phyloP scores from a whole-genome alignment of 2,113 vertebrate genomes.

The Fregetta grallaria region DNA sequence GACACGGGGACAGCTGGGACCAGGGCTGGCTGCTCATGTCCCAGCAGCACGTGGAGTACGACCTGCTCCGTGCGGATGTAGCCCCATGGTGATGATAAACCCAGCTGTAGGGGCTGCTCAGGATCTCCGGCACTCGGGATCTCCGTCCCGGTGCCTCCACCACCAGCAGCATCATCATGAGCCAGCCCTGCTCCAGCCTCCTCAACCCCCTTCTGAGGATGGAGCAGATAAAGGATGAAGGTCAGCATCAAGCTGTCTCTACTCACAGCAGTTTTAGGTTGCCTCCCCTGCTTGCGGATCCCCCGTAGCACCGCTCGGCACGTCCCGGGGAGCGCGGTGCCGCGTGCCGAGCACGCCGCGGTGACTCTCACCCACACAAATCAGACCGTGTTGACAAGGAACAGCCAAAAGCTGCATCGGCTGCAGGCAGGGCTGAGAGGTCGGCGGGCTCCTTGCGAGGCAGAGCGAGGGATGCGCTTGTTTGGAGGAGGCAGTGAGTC shows the following conservation, averaged over 20 bases:
- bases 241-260: background rate
- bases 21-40: background rate
- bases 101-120: background rate
- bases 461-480: background rate
- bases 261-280: background rate
- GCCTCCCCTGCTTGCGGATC: background rate
- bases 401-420: background rate
- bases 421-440: background rate
- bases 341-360: background rate
- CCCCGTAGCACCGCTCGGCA: background rate
- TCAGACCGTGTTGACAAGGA: background rate
- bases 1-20: accelerated
- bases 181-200: background rate
- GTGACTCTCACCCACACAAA: background rate
- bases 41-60: accelerated
- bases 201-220: background rate
- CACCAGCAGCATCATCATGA: background rate
- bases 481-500: background rate
- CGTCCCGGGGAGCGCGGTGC: accelerated
- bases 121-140: background rate
- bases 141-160: no score
- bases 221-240: background rate
- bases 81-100: background rate
- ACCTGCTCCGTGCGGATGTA: background rate
- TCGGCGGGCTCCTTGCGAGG: background rate